Conservation (phyloP, 2,113 vertebrate genomes). For the Cardinalis cardinalis region DNA sequence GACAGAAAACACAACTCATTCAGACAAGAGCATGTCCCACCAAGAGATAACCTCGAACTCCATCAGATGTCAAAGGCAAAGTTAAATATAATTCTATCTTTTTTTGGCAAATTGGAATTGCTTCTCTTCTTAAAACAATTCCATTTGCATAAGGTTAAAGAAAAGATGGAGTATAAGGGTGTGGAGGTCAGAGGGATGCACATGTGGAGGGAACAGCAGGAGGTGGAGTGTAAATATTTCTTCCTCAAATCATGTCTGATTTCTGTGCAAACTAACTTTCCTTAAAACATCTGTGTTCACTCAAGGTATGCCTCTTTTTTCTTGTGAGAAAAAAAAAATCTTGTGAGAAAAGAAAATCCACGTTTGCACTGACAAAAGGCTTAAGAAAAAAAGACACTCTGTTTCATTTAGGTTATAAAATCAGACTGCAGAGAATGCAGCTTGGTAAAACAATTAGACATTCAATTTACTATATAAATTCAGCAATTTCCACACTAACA, state of each 20-base stretch:
- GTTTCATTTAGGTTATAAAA: conserved; percentile 12
- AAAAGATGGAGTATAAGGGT: neutral
- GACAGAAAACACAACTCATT: neutral
- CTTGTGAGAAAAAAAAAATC: conserved; percentile 26
- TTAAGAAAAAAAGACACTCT: neutral
- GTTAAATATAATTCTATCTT: neutral
- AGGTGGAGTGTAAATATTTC: conserved; percentile 24
- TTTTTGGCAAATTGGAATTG: neutral
- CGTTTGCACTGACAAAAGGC: conserved; percentile 5
- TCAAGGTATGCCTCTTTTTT: conserved; percentile 45
- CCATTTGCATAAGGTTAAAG: neutral
- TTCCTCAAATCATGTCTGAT: conserved; percentile 43
- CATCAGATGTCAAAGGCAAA: neutral
- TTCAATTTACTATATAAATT: conserved; percentile 20
- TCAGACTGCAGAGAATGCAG: neutral
- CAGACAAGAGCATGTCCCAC: neutral
- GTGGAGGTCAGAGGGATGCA: neutral
- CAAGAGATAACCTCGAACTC: neutral
- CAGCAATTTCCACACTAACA: conserved; percentile 4
- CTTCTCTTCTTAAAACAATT: conserved; percentile 4
- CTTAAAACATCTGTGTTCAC: conserved; percentile 56
- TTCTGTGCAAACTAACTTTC: conserved; percentile 19
- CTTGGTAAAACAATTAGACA: conserved; percentile 11
- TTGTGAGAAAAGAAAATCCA: conserved; percentile 24
- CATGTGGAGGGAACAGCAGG: conserved; percentile 24